phyloP scores from a whole-genome alignment of 2,888 invertebrate genomes.

The Alentia gelatinosa region DNA sequence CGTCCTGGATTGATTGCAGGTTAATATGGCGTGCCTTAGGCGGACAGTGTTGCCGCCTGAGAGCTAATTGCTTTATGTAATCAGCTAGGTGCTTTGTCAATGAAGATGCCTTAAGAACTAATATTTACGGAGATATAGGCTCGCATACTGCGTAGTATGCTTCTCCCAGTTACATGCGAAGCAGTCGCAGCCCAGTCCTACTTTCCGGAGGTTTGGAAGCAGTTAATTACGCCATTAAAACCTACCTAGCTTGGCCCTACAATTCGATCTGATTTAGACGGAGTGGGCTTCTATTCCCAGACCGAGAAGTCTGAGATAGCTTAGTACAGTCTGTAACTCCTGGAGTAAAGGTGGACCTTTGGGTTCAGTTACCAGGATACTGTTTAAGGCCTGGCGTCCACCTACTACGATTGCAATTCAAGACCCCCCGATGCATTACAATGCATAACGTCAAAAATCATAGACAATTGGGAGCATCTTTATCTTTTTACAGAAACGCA shows the following conservation, averaged over 20 bases:
- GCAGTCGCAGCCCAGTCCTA: neutral
- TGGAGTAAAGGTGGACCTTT: no score
- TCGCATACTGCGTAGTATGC: neutral
- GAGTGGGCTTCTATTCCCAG: neutral
- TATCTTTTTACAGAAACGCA: no score
- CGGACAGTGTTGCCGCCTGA: neutral
- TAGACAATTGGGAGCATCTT: no score
- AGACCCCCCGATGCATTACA: no score
- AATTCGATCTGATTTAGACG: neutral
- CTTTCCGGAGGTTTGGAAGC: neutral
- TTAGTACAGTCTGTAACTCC: no score
- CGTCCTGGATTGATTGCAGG: neutral
- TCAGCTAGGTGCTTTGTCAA: neutral
- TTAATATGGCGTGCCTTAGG: neutral
- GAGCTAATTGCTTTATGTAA: neutral
- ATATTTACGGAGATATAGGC: neutral
- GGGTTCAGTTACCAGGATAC: no score
- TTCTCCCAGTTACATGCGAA: neutral
- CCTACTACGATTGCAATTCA: no score
- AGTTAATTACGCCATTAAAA: slow-evolving; percentile 25
- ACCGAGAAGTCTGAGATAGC: neutral
- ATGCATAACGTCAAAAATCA: no score
- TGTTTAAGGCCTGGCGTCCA: no score
- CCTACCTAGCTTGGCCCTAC: neutral
- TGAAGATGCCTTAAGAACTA: neutral